phyloP scores from a whole-genome alignment of 2,113 vertebrate species.

The Synodontis membranacea region DNA sequence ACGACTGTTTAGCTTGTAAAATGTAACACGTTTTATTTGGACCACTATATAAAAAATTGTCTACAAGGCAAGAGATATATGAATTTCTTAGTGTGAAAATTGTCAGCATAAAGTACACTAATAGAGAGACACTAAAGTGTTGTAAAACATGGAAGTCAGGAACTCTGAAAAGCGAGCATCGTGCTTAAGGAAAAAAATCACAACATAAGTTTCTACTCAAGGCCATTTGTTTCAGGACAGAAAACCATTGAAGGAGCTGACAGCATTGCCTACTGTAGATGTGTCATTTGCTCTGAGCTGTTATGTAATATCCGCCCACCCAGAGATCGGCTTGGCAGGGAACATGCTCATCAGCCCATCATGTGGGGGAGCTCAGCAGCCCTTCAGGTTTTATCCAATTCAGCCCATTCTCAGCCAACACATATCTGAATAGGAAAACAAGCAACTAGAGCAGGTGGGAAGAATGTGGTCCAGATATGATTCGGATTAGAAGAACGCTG shows the following conservation, averaged over 20 bases:
- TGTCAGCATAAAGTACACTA: not conserved
- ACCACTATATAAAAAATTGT: not conserved
- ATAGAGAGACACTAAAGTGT: not conserved
- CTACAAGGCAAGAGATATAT: not conserved
- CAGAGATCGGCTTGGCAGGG: conserved; percentile 12
- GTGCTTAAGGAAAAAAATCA: not conserved
- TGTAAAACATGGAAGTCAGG: not conserved
- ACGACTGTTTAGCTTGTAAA: not conserved
- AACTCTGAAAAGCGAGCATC: not conserved
- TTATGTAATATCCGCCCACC: conserved; percentile 31
- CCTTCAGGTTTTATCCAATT: conserved; percentile 37
- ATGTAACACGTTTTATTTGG: not conserved
- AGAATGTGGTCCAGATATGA: not conserved
- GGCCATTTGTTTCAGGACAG: not conserved
- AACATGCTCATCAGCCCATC: conserved; percentile 42
- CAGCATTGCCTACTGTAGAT: not conserved
- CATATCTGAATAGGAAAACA: not conserved
- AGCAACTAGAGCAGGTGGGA: not conserved
- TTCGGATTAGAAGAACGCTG: not conserved
- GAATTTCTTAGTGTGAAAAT: not conserved
- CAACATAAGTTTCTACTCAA: not conserved
- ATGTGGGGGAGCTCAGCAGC: conserved; percentile 34
- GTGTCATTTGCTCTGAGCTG: conserved; percentile 5
- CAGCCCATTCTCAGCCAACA: conserved; percentile 4
- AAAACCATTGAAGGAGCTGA: not conserved